A percentile compares a stretch with the other conserved stretches of the same genome.
Conservation (phyloP, 2,797 vertebrate genomes). For the Sebastes variabilis region DNA sequence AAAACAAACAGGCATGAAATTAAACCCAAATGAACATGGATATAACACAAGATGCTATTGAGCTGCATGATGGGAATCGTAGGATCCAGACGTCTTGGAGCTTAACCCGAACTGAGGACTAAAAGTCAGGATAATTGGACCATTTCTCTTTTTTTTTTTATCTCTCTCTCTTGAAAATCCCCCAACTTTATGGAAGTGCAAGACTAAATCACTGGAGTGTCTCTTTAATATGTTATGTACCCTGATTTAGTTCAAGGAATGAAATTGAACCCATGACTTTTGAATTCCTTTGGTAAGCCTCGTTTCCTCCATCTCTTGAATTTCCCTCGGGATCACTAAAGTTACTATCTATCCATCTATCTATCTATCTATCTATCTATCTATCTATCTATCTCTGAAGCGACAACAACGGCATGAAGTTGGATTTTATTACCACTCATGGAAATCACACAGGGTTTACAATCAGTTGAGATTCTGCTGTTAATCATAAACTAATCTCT, state of each 20-base stretch:
- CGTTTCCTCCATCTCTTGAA: not conserved
- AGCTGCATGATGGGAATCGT: not conserved
- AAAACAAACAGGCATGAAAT: not conserved
- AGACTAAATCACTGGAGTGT: not conserved
- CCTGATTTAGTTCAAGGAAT: not conserved
- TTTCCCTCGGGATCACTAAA: too few relatives aligned
- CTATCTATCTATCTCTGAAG: too few relatives aligned
- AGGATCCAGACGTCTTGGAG: not conserved
- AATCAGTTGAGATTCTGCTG: not conserved
- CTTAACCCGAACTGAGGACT: not conserved
- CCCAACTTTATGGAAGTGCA: not conserved
- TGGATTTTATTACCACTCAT: not conserved
- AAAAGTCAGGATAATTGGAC: not conserved
- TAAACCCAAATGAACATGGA: not conserved
- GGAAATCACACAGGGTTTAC: not conserved
- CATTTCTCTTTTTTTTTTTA: not conserved
- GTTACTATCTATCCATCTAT: too few relatives aligned
- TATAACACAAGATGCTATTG: not conserved
- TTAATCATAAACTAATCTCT: slow-evolving; percentile 21
- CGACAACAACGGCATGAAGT: not conserved
- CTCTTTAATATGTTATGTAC: not conserved
- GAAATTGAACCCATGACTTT: not conserved
- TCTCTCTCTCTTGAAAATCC: not conserved
- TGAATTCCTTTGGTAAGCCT: not conserved
- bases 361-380: too few relatives aligned